Evolutionary conservation across 2,888 invertebrate genomes (phyloP).

Genomic region (Perizoma affinitatum): DNA sequence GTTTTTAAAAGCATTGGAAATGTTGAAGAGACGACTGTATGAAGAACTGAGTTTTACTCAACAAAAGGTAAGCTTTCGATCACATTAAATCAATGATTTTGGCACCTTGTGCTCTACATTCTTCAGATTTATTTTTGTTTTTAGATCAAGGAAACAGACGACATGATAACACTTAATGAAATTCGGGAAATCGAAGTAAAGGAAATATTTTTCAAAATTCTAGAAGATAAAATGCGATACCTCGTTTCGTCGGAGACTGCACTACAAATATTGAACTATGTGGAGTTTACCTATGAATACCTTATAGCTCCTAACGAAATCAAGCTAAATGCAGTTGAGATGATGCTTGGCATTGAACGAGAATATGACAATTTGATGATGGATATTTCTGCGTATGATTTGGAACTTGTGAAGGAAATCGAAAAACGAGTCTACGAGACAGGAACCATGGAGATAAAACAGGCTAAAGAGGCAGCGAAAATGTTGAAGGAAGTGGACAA

Average conservation of each 20-base stretch:
- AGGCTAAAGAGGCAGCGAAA: slow-evolving; percentile 66
- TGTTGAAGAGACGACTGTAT: slow-evolving; percentile 56
- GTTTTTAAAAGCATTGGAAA: slow-evolving; percentile 62
- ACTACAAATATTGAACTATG: slow-evolving; percentile 84
- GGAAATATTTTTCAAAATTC: slow-evolving; percentile 65
- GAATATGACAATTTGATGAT: slow-evolving; percentile 73
- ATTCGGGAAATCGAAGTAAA: slow-evolving; percentile 66
- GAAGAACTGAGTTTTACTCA: slow-evolving; percentile 65
- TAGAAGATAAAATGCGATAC: slow-evolving; percentile 75
- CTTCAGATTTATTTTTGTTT: slow-evolving; percentile 17
- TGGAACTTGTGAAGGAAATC: slow-evolving; percentile 63
- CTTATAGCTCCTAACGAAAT: slow-evolving; percentile 86
- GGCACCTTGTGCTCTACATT: not conserved
- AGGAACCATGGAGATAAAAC: slow-evolving; percentile 59
- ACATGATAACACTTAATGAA: slow-evolving; percentile 60
- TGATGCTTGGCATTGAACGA: slow-evolving; percentile 85
- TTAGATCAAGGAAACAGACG: slow-evolving; percentile 65
- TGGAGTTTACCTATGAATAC: slow-evolving; percentile 87
- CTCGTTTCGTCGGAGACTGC: slow-evolving; percentile 85
- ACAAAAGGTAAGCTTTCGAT: slow-evolving; percentile 57
- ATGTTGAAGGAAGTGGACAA: slow-evolving; percentile 72
- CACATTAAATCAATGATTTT: not conserved
- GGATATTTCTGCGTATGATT: slow-evolving; percentile 69
- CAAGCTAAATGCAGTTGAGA: slow-evolving; percentile 82
- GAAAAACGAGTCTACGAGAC: slow-evolving; percentile 70